Base-by-base conservation (phyloP, 2,113 vertebrate genomes). In the Siniperca knerii region DNA sequence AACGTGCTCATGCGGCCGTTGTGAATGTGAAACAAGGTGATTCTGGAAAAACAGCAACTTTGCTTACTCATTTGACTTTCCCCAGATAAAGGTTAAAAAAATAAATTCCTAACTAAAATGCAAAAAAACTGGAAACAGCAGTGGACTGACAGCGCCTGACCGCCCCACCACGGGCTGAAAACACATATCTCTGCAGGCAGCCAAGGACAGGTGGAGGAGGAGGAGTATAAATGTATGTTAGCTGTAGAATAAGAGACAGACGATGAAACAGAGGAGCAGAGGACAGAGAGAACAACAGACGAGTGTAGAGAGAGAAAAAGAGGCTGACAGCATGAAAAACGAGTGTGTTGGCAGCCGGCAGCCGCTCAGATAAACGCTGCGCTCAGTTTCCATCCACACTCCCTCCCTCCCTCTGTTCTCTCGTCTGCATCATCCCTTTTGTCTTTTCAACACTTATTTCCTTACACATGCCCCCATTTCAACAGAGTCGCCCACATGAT, bases 291-390 rank as follows among this genome's bases (percentile, higher is more conserved):
- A 77, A 64, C 57, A 69, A 46, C 67, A 72, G 73, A 62, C 15
- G 77, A 77, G 64, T 6, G 69, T 5, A 48, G 62, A 57, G 82
- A 42, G 65, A 54, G 55, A 50, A 69, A 73, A 67, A 71, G 76
- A 64, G 72, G 74, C 86, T 86, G 87, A 89, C 78, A 76, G 85
- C 75, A 92, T 90, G 90, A 87, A 87, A 86, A 90, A 89, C 61
- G 72, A 90, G 79, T 33, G 60, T 78, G 81, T 87, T 80, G 62
- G 78, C 84, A 80, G 61, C 73, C 8, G 15, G 72, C 82, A 77
- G 35, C 54, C 52, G 44, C 77, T 79, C 67, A 62, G 76, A 91
- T 83, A 91, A 89, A 83, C 33, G 60, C 71, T 84, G 55, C 66
- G 6, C 77, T 85, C 80, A 46, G 16, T 67, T 58, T 82, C 42